Percentiles rank a stretch among this genome's conserved stretches.
Evolutionary conservation across 2,888 invertebrate genomes (phyloP).

Genomic region (Neelides folsomi): DNA sequence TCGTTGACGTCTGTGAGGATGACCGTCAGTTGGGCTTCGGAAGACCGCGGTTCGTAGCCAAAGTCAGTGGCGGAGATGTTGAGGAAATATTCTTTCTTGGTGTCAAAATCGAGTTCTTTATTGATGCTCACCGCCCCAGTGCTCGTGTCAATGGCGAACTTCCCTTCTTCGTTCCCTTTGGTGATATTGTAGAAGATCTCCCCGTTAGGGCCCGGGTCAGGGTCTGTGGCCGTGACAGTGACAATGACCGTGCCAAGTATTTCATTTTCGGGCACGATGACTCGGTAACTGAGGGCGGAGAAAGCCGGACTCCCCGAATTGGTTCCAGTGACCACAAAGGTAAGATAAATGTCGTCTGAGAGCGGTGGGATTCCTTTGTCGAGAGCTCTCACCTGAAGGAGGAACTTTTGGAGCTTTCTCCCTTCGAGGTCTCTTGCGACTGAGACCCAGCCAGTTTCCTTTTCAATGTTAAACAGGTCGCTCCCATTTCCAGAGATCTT

Average conservation of each 20-base stretch:
- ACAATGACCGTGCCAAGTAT: slow-evolving; percentile 71
- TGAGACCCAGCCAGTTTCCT: slow-evolving; percentile 66
- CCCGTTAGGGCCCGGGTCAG: slow-evolving; percentile 78
- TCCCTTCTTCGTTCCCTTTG: slow-evolving; percentile 63
- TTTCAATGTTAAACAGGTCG: slow-evolving; percentile 57
- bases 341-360: slow-evolving; percentile 58
- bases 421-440: slow-evolving; percentile 50
- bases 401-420: slow-evolving; percentile 46
- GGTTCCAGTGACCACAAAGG: slow-evolving; percentile 68
- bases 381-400: slow-evolving; percentile 56
- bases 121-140: slow-evolving; percentile 68
- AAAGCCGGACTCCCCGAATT: slow-evolving; percentile 69
- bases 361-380: slow-evolving; percentile 82
- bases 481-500: slow-evolving; percentile 63
- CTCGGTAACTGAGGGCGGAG: slow-evolving; percentile 67
- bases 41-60: slow-evolving; percentile 63
- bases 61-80: slow-evolving; percentile 78
- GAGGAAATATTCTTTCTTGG: slow-evolving; percentile 65
- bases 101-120: slow-evolving; percentile 72
- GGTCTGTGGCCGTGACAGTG: slow-evolving; percentile 70
- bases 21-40: slow-evolving; percentile 69
- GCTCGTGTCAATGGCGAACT: slow-evolving; percentile 62
- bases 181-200: slow-evolving; percentile 71
- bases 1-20: slow-evolving; percentile 86
- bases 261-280: slow-evolving; percentile 74